Conservation (phyloP, 2,888 invertebrate genomes). For the Lymantria dispar region DNA sequence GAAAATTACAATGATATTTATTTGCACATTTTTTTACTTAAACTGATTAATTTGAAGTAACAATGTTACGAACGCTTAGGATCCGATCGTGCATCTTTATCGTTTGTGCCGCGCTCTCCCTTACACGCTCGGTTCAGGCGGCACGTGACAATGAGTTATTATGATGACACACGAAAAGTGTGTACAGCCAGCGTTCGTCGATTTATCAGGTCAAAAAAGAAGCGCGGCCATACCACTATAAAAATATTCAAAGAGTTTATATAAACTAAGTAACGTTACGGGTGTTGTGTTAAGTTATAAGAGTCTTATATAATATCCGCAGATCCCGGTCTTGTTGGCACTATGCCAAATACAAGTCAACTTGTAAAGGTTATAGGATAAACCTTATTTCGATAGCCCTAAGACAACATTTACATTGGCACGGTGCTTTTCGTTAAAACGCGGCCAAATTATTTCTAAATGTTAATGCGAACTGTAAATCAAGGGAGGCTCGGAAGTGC, state of each 20-base stretch:
- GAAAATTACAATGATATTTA: no score
- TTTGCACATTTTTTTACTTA: no score
- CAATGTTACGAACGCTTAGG: no score
- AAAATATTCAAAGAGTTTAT: not conserved
- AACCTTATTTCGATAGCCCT: conserved; percentile 20
- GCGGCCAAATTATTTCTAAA: conserved; percentile 1
- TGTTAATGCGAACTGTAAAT: conserved; percentile 27
- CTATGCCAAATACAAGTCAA: conserved; percentile 19
- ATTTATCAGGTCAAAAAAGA: no score
- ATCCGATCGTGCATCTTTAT: no score
- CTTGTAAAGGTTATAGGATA: conserved; percentile 13
- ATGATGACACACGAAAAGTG: no score
- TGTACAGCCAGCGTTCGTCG: no score
- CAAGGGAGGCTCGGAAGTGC: conserved; percentile 10
- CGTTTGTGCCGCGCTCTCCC: no score
- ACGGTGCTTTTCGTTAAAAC: not conserved
- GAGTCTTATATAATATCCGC: conserved; percentile 27
- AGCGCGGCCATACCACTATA: not conserved
- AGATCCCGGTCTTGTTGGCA: conserved; percentile 23
- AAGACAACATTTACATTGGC: conserved; percentile 20
- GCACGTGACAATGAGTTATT: no score
- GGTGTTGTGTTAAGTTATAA: conserved; percentile 10
- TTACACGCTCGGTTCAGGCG: no score
- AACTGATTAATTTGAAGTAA: no score
- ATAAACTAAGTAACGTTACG: conserved; percentile 6